Evolutionary conservation across 1,140 invertebrate genomes (phyloP).

Genomic region (Daktulosphaira vitifoliae): DNA sequence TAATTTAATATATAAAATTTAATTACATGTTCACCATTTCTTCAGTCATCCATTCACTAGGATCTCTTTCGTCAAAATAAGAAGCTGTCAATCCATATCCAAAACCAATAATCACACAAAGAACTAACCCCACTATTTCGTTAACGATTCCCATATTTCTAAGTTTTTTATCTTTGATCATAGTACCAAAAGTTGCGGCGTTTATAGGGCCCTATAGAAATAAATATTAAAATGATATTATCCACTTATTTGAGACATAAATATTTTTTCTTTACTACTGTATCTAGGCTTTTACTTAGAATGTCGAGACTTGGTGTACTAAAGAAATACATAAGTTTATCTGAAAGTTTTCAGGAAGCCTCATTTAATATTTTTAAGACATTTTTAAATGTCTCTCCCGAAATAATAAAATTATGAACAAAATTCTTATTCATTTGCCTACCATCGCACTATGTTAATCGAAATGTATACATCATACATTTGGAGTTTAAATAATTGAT

Average conservation of each 20-base stretch:
- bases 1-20: slow-evolving; percentile 13
- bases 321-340: too few species aligned
- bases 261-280: too few species aligned
- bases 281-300: too few species aligned
- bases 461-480: too few species aligned
- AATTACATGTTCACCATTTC: slow-evolving; percentile 59
- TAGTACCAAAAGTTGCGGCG: slow-evolving; percentile 61
- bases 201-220: slow-evolving; percentile 59
- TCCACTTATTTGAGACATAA: background rate
- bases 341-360: too few species aligned
- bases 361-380: too few species aligned
- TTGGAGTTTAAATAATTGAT: too few species aligned
- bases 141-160: slow-evolving; percentile 52
- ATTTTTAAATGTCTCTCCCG: too few species aligned
- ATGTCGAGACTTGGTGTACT: too few species aligned
- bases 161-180: slow-evolving; percentile 55
- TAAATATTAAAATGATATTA: slow-evolving; percentile 30
- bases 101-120: slow-evolving; percentile 57
- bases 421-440: too few species aligned
- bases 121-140: slow-evolving; percentile 55
- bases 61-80: slow-evolving; percentile 50
- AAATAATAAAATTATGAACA: too few species aligned
- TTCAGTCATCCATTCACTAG: slow-evolving; percentile 53
- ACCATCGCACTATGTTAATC: too few species aligned
- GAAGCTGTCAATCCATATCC: slow-evolving; percentile 57